Conservation (phyloP, 2,113 vertebrate genomes). For the Marcusenius ussheri region DNA sequence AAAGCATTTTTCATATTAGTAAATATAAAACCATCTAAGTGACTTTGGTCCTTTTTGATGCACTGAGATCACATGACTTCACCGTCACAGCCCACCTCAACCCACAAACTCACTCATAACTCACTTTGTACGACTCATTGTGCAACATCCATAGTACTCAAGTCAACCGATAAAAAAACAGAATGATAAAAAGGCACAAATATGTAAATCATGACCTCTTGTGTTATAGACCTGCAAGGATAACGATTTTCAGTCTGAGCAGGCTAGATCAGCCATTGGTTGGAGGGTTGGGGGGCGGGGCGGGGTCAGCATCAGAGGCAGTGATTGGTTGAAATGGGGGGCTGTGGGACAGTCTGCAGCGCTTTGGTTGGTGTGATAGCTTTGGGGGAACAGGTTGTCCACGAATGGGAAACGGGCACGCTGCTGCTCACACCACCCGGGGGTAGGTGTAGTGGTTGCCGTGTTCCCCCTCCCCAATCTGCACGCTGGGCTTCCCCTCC, state of each 20-base stretch:
- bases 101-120: not conserved
- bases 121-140: not conserved
- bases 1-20: not conserved
- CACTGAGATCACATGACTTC: not conserved
- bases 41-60: not conserved
- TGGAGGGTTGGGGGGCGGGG: not conserved
- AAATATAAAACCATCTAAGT: not conserved
- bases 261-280: not conserved
- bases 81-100: not conserved
- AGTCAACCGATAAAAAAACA: not conserved
- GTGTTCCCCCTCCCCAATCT: conserved; percentile 54
- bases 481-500: conserved; percentile 68
- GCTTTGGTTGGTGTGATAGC: conserved; percentile 14
- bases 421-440: conserved; percentile 51
- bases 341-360: not conserved
- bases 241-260: not conserved
- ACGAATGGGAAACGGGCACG: conserved; percentile 23
- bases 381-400: not conserved
- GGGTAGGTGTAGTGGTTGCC: conserved; percentile 70
- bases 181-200: not conserved
- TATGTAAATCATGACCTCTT: not conserved
- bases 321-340: not conserved
- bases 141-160: not conserved
- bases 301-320: not conserved
- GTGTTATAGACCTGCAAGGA: not conserved